Evolutionary conservation across 2,888 invertebrate species (phyloP).

Genomic region (Chrysodeixis includens): DNA sequence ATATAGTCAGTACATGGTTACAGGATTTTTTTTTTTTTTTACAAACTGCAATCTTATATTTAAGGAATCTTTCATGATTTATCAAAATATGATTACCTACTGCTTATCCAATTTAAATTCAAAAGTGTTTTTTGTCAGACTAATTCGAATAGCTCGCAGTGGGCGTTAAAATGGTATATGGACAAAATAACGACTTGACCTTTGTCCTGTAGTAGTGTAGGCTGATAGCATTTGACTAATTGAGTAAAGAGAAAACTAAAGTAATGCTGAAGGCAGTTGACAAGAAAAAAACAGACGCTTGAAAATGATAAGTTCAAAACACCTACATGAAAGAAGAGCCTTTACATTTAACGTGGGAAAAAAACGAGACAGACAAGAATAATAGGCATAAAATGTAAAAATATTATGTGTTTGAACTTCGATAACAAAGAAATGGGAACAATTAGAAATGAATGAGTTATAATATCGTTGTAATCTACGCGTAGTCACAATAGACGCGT

Average conservation of each 20-base stretch:
- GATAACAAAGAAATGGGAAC: conserved; percentile 4
- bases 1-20: too few species aligned
- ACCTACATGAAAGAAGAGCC: background rate
- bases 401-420: background rate
- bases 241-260: background rate
- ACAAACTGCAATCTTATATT: too few species aligned
- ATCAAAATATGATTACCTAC: too few species aligned
- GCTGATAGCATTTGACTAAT: background rate
- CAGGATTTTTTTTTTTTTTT: too few species aligned
- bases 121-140: too few species aligned
- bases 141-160: too few species aligned
- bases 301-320: background rate
- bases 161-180: too few species aligned
- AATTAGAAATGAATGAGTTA: conserved; percentile 4
- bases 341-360: background rate
- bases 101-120: too few species aligned
- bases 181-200: too few species aligned
- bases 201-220: too few species aligned
- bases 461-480: background rate
- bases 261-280: background rate
- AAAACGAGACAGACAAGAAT: background rate
- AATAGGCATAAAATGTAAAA: background rate
- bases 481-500: background rate
- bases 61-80: too few species aligned
- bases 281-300: background rate